Percentiles rank a stretch among this genome's conserved stretches.
Conservation (phyloP, 1,140 invertebrate genomes). For the Drosophila repletoides region DNA sequence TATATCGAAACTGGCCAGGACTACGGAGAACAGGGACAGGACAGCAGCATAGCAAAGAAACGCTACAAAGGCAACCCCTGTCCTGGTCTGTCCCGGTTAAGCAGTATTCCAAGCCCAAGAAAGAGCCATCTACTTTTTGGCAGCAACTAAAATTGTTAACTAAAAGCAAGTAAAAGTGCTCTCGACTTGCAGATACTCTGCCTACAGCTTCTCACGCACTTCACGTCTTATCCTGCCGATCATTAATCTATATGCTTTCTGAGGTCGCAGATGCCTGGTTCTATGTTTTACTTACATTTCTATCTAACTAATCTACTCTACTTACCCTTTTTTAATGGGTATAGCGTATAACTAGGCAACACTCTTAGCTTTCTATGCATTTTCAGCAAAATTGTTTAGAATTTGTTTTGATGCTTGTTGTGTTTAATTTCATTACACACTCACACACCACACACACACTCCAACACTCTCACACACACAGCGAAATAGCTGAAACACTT, state of each 20-base stretch:
- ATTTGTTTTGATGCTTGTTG: constrained; percentile 72
- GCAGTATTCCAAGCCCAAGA: neutral
- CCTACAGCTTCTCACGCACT: too few species aligned
- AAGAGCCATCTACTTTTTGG: neutral
- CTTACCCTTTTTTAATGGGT: neutral
- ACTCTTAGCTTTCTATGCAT: neutral
- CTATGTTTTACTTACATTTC: too few species aligned
- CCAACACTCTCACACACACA: constrained; percentile 11
- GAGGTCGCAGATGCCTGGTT: too few species aligned
- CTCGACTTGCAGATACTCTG: too few species aligned
- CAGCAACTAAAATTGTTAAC: neutral
- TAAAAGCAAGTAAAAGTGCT: too few species aligned
- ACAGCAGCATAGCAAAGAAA: constrained; percentile 2
- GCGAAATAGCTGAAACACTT: constrained; percentile 13
- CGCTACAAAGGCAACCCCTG: constrained; percentile 1
- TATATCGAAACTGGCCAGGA: constrained; percentile 71
- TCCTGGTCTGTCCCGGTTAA: neutral
- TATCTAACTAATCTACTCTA: neutral
- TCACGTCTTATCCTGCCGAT: too few species aligned
- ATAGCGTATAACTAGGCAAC: constrained; percentile 8
- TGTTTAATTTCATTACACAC: constrained; percentile 74
- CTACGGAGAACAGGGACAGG: too few species aligned
- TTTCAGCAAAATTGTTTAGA: constrained; percentile 65
- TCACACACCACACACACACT: constrained; percentile 14
- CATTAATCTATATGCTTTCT: too few species aligned